Conservation (phyloP, 37 sponge, comb jelly and placozoan genomes). For the Haliclona indistincta region DNA sequence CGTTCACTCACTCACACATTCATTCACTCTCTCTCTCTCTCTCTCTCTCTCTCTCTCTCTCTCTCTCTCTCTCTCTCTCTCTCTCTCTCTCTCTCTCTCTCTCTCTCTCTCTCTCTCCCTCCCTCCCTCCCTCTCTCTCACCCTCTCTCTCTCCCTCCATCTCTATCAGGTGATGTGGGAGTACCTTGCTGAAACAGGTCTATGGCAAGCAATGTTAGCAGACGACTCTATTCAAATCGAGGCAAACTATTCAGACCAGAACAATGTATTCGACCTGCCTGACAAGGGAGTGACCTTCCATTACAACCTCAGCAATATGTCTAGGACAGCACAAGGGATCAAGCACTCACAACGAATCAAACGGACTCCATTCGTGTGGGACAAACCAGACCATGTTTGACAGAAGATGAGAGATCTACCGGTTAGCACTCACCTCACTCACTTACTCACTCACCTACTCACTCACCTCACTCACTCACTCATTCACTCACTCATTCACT, state of each 20-base stretch:
- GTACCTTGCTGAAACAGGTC: slow-evolving; percentile 63
- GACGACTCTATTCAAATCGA: slow-evolving; percentile 45
- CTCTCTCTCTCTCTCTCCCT: not conserved
- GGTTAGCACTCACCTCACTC: too few species aligned
- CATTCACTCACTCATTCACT: too few species aligned
- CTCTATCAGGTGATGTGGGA: slow-evolving; percentile 75
- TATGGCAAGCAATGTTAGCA: slow-evolving; percentile 67
- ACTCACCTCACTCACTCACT: too few species aligned
- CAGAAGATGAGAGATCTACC: too few species aligned
- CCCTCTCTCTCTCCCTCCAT: not conserved
- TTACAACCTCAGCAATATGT: slow-evolving; percentile 55
- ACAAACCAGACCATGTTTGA: slow-evolving; percentile 68
- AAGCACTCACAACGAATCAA: slow-evolving; percentile 62
- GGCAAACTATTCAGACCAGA: slow-evolving; percentile 37
- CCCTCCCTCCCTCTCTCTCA: not conserved
- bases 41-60: too few species aligned
- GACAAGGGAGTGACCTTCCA: slow-evolving; percentile 29
- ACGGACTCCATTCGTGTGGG: slow-evolving; percentile 46
- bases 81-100: not conserved
- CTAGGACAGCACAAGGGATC: slow-evolving; percentile 40
- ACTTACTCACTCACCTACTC: too few species aligned
- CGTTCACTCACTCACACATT: too few species aligned
- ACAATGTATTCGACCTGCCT: slow-evolving; percentile 38
- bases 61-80: too few species aligned
- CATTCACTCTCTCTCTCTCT: too few species aligned